Evolutionary conservation across 2,113 vertebrate genomes (phyloP).

Genomic region (Lepus timidus): DNA sequence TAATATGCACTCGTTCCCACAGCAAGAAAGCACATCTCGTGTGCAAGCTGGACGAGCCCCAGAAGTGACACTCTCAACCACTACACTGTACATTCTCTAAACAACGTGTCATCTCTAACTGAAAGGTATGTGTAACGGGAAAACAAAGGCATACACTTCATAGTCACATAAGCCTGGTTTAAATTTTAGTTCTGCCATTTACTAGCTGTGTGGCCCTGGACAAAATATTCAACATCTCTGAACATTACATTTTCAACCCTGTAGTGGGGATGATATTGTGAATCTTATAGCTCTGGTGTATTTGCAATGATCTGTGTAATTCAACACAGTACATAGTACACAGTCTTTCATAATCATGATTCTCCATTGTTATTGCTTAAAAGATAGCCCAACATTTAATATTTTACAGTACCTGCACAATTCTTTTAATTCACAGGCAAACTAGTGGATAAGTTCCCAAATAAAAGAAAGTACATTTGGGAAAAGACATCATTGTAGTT

Average conservation of each 20-base stretch:
- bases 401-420: slow-evolving; percentile 72
- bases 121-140: not conserved
- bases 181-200: slow-evolving; percentile 37
- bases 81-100: not conserved
- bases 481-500: slow-evolving; percentile 3
- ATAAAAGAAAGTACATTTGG: slow-evolving; percentile 49
- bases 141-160: slow-evolving; percentile 35
- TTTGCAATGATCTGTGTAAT: slow-evolving; percentile 36
- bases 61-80: not conserved
- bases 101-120: slow-evolving; percentile 50
- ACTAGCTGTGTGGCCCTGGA: slow-evolving; percentile 56
- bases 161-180: slow-evolving; percentile 61
- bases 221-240: slow-evolving; percentile 66
- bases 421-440: slow-evolving; percentile 67
- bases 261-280: not conserved
- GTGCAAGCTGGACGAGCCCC: not conserved
- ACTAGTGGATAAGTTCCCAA: slow-evolving; percentile 69
- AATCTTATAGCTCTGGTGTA: slow-evolving; percentile 12
- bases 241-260: not conserved
- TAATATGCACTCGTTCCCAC: not conserved
- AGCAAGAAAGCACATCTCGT: not conserved
- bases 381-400: slow-evolving; percentile 65
- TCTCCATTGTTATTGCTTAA: slow-evolving; percentile 29
- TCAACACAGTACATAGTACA: not conserved
- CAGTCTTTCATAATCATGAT: slow-evolving; percentile 20